Evolutionary conservation across 2,888 invertebrate genomes (phyloP), one percentile per base, ranked within the genome.

Genomic region (Morpho deidamia): DNA sequence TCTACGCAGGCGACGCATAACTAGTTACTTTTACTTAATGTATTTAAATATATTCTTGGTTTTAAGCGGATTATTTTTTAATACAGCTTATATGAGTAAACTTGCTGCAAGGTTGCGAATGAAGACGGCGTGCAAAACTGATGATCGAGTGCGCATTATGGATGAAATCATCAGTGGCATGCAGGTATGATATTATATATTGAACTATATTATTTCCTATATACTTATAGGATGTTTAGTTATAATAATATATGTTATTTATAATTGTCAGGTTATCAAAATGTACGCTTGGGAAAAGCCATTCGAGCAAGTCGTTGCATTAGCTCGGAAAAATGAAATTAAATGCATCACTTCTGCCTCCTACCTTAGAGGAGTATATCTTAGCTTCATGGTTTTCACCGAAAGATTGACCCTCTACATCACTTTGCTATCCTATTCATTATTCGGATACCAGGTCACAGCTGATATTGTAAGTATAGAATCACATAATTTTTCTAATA

Each of bases 271-370:
- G 90, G 96, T 98, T 2, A 96, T 98, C 62, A 98, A 98, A 91
- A 98, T 98, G 97, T 98, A 98, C 75, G 96, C 97, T 3, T 98
- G 98, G 95, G 98, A 98, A 77, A 94, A 94, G 65, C 96, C 97
- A 0, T 98, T 98, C 72, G 94, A 95, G 57, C 91, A 94, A 60
- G 91, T 97, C n/a, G 94, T 98, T 2, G 92, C 93, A 8, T 78
- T 92, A 48, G 94, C 96, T 1, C 87, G 98, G 69, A 92, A 92
- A 84, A 93, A 91, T 66, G 94, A 93, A 67, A 91, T 93, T 59
- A 86, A 91, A 47, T 90, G 91, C 66, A 91, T 93, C 63, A 90
- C 90, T 7, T 91, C 91, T 54, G 92, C 92, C 0, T 92, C 93
- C 0, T 93, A 94, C 74, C 84, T 93, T 57, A 91, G 92, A 59